Evolutionary conservation across 2,113 vertebrate species (phyloP).

Genomic region (Tauraco erythrolophus): DNA sequence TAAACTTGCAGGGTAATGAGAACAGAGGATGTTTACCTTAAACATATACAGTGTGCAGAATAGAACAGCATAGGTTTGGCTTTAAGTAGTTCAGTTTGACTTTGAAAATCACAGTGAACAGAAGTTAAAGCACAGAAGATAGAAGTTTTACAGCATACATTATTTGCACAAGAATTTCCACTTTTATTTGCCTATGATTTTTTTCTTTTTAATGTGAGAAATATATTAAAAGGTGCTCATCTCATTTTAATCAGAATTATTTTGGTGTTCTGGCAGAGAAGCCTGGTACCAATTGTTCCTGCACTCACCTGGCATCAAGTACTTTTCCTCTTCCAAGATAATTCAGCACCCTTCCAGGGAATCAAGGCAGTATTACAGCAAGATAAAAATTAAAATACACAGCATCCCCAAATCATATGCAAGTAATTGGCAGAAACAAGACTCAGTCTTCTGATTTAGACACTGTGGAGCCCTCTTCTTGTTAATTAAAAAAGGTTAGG

Average conservation of each 20-base stretch:
- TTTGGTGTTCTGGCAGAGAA: background rate
- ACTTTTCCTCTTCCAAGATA: background rate
- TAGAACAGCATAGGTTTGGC: background rate
- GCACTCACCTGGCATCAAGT: background rate
- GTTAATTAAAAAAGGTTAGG: constrained; percentile 47
- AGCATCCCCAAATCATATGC: background rate
- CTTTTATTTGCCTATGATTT: background rate
- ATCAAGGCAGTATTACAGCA: background rate
- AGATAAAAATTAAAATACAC: constrained; percentile 2
- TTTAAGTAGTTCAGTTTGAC: background rate
- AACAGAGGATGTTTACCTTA: background rate
- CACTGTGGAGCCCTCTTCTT: background rate
- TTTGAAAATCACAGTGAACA: background rate
- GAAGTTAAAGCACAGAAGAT: background rate
- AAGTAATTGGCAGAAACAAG: constrained; percentile 12
- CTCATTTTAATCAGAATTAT: background rate
- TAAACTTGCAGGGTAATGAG: background rate
- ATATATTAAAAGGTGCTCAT: background rate
- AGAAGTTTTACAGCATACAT: background rate
- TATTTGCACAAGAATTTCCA: background rate
- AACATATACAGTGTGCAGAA: background rate
- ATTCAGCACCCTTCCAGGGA: background rate
- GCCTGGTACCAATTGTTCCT: background rate
- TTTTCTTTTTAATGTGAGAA: background rate
- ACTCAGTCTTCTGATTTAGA: constrained; percentile 6